Evolutionary conservation across 1,140 invertebrate species (phyloP).

Genomic region (Hesperophylax magnus): DNA sequence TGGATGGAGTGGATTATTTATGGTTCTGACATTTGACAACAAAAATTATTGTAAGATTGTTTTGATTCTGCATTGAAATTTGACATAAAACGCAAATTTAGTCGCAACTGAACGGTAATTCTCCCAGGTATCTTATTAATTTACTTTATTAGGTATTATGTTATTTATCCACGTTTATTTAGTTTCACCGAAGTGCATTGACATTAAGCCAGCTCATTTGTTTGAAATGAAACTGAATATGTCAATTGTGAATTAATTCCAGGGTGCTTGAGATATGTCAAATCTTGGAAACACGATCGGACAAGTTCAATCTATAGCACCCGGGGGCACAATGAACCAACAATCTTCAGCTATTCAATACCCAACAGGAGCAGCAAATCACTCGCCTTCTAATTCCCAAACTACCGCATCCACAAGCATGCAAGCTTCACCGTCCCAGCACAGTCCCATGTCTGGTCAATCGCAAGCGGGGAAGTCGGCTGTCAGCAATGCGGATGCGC

Average conservation of each 20-base stretch:
- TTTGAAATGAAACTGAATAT: not conserved
- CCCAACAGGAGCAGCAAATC: conserved; percentile 35
- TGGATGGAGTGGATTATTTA: no score
- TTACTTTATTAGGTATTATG: no score
- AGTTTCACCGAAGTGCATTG: no score
- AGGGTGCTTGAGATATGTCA: conserved; percentile 44
- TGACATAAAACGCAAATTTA: no score
- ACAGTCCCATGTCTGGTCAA: conserved; percentile 69
- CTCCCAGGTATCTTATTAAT: no score
- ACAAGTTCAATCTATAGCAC: conserved; percentile 40
- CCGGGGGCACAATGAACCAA: conserved; percentile 41
- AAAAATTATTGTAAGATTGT: no score
- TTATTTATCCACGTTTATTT: no score
- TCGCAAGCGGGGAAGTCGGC: conserved; percentile 62
- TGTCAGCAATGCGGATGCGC: conserved; percentile 61
- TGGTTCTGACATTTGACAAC: no score
- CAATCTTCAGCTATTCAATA: conserved; percentile 51
- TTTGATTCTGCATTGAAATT: no score
- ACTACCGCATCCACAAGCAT: conserved; percentile 55
- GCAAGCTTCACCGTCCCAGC: conserved; percentile 72
- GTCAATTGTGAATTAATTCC: conserved; percentile 16
- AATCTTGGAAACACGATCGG: conserved; percentile 40
- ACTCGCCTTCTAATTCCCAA: conserved; percentile 53
- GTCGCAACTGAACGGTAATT: no score
- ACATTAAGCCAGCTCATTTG: no score